Percentiles rank a stretch among this genome's conserved stretches.
Evolutionary conservation across 2,113 vertebrate genomes (phyloP).

Genomic region (Megalops atlanticus): DNA sequence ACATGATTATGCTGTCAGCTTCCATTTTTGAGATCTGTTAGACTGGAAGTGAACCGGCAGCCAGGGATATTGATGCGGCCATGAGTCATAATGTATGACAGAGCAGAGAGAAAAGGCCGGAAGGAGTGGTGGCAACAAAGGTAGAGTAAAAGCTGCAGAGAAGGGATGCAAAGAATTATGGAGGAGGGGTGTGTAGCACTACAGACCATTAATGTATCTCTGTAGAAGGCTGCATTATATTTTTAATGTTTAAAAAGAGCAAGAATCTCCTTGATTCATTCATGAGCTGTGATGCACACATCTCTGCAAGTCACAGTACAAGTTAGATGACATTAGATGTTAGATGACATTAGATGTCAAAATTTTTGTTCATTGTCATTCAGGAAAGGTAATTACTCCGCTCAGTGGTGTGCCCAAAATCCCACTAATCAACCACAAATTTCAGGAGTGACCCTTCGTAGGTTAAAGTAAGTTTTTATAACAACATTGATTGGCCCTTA

Average conservation of each 20-base stretch:
- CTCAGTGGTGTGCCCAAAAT: too few species aligned
- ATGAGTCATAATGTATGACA: slow-evolving; percentile 28
- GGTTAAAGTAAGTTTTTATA: too few species aligned
- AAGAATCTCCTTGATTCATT: too few species aligned
- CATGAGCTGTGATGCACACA: too few species aligned
- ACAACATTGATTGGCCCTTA: too few species aligned
- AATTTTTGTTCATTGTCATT: not conserved
- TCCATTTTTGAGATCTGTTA: slow-evolving; percentile 21
- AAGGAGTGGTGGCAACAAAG: not conserved
- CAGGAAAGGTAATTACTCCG: not conserved
- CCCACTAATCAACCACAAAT: too few species aligned
- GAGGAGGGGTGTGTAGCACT: not conserved
- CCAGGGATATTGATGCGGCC: slow-evolving; percentile 18
- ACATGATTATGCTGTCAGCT: slow-evolving; percentile 33
- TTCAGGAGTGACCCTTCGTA: too few species aligned
- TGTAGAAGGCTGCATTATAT: too few species aligned
- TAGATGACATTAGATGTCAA: too few species aligned
- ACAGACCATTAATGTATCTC: not conserved
- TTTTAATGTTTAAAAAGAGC: too few species aligned
- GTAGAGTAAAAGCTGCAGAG: not conserved
- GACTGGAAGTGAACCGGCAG: slow-evolving; percentile 31
- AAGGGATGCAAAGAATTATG: not conserved
- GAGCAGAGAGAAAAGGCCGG: not conserved
- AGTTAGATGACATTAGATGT: too few species aligned
- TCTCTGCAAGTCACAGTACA: too few species aligned